Base-by-base conservation (phyloP, 2,888 invertebrate species). In the Synanthedon andrenaeformis region DNA sequence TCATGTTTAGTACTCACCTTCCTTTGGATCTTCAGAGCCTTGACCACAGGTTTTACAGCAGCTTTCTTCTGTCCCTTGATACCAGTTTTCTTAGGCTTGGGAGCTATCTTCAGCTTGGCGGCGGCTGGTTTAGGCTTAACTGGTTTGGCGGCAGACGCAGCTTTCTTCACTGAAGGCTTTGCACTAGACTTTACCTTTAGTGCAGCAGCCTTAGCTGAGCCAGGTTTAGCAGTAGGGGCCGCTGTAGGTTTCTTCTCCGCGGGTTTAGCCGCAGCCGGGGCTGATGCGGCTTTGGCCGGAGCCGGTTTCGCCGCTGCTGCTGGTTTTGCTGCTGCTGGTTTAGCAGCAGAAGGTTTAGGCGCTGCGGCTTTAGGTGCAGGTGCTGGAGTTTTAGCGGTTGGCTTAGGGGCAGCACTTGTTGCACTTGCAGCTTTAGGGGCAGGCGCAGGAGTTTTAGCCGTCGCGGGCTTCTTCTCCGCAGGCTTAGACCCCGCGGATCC, bases 21-120 rank as follows among this genome's bases (percentile, higher is more conserved):
- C 67, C 92, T 93, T 79, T 95, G 96, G 14, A 93, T 92, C 78
- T 94, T 95, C 62, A 94, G 90, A 55, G 97, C 97, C 73, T 94
- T 95, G 53, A 91, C 89, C 58, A 94, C 90, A 55, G 89, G 87
- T 70, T 82, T 88, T 14, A 79, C 86, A 58, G 72, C 82, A 57
- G 74, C 74, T 70, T 87, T 87, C 74, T 89, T 89, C 67, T 86
- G 85, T 62, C 89, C 86, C 65, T 90, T 90, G 51, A 87, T 84
- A 51, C 89, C 88, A 61, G 89, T 84, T 66, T 88, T 90, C 76
- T 89, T 89, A 13, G 89, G 87, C 65, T 89, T 89, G 1, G 88
- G 87, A 35, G 86, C 88, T 58, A 89, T 84, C 65, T 88, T 84
- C 59, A 89, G 77, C 60, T 88, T 89, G 17, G 85, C 66, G 17